These are phyloP conservation scores for Gobiocypris rarus DNA, from an alignment of 2,113 vertebrate genomes.

Conservation along the genomic window DNA sequence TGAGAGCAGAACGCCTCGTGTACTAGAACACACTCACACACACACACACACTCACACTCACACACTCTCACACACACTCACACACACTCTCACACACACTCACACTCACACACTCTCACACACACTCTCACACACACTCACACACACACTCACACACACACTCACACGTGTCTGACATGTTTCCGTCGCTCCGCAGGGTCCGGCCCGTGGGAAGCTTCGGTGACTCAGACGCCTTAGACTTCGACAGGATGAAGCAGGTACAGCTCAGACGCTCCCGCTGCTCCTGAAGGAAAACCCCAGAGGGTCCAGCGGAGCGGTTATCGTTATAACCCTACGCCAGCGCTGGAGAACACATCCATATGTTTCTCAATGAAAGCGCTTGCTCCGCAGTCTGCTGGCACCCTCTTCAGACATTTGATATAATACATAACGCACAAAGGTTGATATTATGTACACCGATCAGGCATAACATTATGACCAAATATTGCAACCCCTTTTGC, in stretches of 20 bases:
- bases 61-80: not conserved
- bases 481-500: too few species aligned
- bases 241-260: conserved; percentile 98
- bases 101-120: not conserved
- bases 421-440: too few species aligned
- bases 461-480: too few species aligned
- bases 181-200: conserved; percentile 76
- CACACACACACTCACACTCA: not conserved
- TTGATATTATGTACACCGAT: too few species aligned
- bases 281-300: too few species aligned
- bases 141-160: not conserved
- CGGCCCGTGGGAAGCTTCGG: conserved; percentile 85
- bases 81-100: not conserved
- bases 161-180: not conserved
- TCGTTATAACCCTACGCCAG: too few species aligned
- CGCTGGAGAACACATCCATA: too few species aligned
- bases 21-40: not conserved
- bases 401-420: too few species aligned
- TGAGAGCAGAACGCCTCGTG: conserved; percentile 69
- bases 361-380: too few species aligned
- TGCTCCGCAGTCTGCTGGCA: too few species aligned
- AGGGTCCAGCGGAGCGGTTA: too few species aligned
- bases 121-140: too few species aligned
- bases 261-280: conserved; percentile 19
- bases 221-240: conserved; percentile 90